Evolutionary conservation across 2,113 vertebrate species (phyloP), one percentile per base, ranked within the genome.

Genomic region (Heterotis niloticus): DNA sequence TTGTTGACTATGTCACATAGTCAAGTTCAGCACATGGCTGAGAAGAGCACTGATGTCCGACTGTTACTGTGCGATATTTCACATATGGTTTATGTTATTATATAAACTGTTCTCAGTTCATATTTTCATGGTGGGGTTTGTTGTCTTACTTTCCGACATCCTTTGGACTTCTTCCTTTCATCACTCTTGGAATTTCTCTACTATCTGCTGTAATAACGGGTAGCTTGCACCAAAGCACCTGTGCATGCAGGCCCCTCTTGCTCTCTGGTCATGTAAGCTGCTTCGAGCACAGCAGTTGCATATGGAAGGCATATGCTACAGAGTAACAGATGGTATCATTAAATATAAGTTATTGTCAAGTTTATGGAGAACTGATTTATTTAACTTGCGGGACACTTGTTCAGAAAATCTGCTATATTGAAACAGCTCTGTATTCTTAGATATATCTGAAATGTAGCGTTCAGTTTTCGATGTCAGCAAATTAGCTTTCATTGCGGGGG

Each of bases 331-430:
- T 69, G 66, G n/a, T n/a, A n/a, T 9, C 28, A 12, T 70, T 77
- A n/a, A 44, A 44, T 13, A 13, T 24, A 56, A 18, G 44, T 14
- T 26, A 4, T 56, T 14, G 71, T 56, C 24, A 24, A 57, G 18
- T 16, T 5, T 23, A 57, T 62, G 7, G 26, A 44, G 28, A 77
- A 62, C 60, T 79, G 71, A 81, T 76, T 71, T 44, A 76, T 28
- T 83, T 75, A 85, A 81, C 78, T 64, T 80, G 76, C 78, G 79
- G 73, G 80, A 78, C 82, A 85, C 85, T 81, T 85, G 80, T 77
- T 5, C 29, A 20, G 34, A 17, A 65, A 66, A 70, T 24, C 20
- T 44, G 56, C 11, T 54, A 56, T 64, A 14, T 24, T 80, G 24
- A 12, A 11, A n/a, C 29, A 51, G 28, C 24, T 56, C 54, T 59